Evolutionary conservation across 2,888 invertebrate species (phyloP), one percentile per base, ranked within the genome.

Genomic region (Tachina lurida): DNA sequence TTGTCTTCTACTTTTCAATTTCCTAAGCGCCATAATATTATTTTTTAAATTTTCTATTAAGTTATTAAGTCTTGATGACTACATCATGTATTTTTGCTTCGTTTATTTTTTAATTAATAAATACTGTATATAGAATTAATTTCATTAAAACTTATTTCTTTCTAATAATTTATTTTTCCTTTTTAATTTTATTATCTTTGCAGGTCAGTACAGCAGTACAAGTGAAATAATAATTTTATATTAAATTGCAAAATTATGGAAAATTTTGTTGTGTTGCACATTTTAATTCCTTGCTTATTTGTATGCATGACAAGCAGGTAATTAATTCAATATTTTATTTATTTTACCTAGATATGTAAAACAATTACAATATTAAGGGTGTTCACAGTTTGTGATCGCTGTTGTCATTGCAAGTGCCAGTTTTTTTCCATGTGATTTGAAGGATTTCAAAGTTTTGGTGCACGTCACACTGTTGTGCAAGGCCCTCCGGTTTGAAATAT

Each of bases 11-110:
- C 77, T 82, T 83, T n/a, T 83, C 45, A 79, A 56, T 85, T 83
- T 86, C 67, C 68, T 67, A 86, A 86, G 79, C 83, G 75, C 79
- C 86, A 76, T 74, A 65, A 75, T 74, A 67, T 52, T 75, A 19
- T 19, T 41, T n/a, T 49, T 49, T 19, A 15, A 60, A 15, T 63
- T 58, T 79, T 49, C n/a, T 75, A 73, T 83, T 82, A 71, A 86
- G 75, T 73, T 70, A 77, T 84, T 78, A 78, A 8, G 74, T 63
- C 62, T 83, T 62, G 79, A 86, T 67, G 79, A 86, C 83, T 86
- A 80, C 86, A 86, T 86, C 86, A 83, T 74, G 15, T 73, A 54
- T 45, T 75, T 56, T 54, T 60, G 62, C 47, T 15, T 71, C 13
- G 81, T 62, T 73, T 56, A 68, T 73, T 63, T 68, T 19, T 49